Evolutionary conservation across 64 coral and sea anemone genomes (phyloP).

Genomic region (Montipora sp.): DNA sequence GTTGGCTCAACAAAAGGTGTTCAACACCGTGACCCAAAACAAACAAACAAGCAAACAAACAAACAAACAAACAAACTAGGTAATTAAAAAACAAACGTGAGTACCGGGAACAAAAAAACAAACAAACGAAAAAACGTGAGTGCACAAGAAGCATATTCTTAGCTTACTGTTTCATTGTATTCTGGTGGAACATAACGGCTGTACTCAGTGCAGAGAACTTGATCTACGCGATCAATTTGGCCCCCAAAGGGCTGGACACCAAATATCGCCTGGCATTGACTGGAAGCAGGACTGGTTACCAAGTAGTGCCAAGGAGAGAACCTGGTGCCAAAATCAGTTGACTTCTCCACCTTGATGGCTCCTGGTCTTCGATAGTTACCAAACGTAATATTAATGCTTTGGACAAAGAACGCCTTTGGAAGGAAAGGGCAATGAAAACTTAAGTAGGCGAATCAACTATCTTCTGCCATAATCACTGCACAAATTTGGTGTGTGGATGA

Average conservation of each 20-base stretch:
- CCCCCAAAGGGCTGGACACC: constrained; percentile 24
- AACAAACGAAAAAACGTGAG: not conserved
- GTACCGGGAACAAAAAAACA: too few relatives aligned
- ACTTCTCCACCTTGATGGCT: constrained; percentile 56
- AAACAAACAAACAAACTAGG: too few relatives aligned
- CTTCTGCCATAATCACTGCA: too few relatives aligned
- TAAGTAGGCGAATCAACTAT: not conserved
- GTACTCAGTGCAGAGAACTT: constrained; percentile 86
- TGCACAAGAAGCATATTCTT: not conserved
- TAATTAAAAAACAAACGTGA: too few relatives aligned
- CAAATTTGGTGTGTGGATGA: too few relatives aligned
- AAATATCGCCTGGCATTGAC: constrained; percentile 58
- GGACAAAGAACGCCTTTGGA: constrained; percentile 67
- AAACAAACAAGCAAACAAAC: too few relatives aligned
- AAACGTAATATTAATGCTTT: constrained; percentile 72
- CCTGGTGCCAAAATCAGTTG: constrained; percentile 64
- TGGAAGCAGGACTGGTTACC: constrained; percentile 48
- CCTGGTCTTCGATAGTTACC: constrained; percentile 88
- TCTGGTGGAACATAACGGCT: constrained; percentile 36
- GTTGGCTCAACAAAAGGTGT: too few relatives aligned
- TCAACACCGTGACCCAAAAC: too few relatives aligned
- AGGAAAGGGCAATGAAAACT: not conserved
- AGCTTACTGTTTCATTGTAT: constrained; percentile 86
- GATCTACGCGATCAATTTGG: constrained; percentile 49
- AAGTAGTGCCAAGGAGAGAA: constrained; percentile 84